Evolutionary conservation across 2,113 vertebrate genomes (phyloP).

Genomic region (Phyllostomus hastatus): DNA sequence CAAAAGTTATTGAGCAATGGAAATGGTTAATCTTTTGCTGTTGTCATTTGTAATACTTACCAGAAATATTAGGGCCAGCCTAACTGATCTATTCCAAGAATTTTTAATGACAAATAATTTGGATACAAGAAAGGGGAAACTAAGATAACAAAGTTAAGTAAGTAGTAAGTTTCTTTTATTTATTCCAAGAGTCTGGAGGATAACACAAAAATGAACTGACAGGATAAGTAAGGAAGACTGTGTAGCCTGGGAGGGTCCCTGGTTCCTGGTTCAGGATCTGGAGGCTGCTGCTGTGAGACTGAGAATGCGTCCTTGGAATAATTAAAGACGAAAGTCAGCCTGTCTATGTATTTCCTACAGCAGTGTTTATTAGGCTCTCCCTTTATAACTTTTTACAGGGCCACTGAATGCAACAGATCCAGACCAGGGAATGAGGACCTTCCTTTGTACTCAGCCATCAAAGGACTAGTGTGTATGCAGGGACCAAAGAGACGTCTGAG

Average conservation of each 20-base stretch:
- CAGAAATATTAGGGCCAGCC: background rate
- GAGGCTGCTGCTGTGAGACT: background rate
- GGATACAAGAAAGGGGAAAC: background rate
- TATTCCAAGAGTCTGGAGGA: background rate
- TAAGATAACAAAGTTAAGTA: background rate
- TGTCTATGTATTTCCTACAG: background rate
- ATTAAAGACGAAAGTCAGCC: background rate
- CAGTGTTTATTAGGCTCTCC: background rate
- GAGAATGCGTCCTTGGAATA: background rate
- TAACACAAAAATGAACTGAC: slow-evolving; percentile 5
- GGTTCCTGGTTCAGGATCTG: background rate
- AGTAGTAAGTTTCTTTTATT: slow-evolving; percentile 9
- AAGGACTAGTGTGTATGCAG: background rate
- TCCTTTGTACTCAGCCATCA: background rate
- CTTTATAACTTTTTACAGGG: background rate
- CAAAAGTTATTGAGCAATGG: background rate
- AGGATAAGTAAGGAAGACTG: background rate
- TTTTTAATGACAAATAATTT: slow-evolving; percentile 18
- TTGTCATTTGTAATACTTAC: slow-evolving; percentile 1
- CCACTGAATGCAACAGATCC: background rate
- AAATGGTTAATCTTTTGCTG: slow-evolving; percentile 16
- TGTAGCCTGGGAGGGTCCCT: background rate
- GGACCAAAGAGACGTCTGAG: background rate
- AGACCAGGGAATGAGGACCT: background rate
- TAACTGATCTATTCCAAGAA: background rate